Conservation (phyloP, 1,140 invertebrate genomes). For the Lepidurus apus region DNA sequence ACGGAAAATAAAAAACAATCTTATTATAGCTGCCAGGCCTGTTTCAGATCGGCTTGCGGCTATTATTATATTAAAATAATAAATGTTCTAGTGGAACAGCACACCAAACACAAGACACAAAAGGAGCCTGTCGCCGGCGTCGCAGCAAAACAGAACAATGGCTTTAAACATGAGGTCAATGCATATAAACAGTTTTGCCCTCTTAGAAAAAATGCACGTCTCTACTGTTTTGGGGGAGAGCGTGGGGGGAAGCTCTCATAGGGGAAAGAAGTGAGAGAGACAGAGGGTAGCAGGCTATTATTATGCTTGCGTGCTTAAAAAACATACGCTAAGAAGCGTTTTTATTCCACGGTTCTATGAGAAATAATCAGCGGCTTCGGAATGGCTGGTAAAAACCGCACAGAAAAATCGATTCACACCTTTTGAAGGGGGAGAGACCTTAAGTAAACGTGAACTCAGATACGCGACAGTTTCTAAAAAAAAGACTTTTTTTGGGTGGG, state of each 20-base stretch:
- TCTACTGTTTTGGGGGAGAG: not conserved
- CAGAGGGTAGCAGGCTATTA: not conserved
- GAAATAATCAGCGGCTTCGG: not conserved
- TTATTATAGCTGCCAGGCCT: not conserved
- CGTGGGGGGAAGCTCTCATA: not conserved
- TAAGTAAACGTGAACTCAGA: too few relatives aligned
- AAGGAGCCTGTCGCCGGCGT: constrained; percentile 16
- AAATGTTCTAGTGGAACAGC: not conserved
- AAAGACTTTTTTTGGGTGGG: too few relatives aligned
- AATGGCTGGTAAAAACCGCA: not conserved
- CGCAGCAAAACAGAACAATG: constrained; percentile 6
- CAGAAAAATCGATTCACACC: constrained; percentile 7
- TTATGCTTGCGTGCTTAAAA: constrained; percentile 16
- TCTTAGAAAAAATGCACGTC: not conserved
- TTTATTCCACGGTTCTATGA: not conserved
- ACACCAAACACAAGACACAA: not conserved
- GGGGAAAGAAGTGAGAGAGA: too few relatives aligned
- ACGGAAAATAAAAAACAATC: not conserved
- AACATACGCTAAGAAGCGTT: not conserved
- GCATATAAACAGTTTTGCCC: not conserved
- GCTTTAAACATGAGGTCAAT: constrained; percentile 10
- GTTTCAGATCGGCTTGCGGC: not conserved
- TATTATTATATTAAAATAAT: constrained; percentile 10
- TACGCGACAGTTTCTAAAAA: too few relatives aligned
- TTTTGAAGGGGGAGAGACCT: not conserved